A percentile compares a stretch with the other conserved stretches of the same genome.
These are phyloP conservation scores for Caradrina clavipalpis DNA, from an alignment of 2,888 invertebrate species.

Conservation along the genomic window DNA sequence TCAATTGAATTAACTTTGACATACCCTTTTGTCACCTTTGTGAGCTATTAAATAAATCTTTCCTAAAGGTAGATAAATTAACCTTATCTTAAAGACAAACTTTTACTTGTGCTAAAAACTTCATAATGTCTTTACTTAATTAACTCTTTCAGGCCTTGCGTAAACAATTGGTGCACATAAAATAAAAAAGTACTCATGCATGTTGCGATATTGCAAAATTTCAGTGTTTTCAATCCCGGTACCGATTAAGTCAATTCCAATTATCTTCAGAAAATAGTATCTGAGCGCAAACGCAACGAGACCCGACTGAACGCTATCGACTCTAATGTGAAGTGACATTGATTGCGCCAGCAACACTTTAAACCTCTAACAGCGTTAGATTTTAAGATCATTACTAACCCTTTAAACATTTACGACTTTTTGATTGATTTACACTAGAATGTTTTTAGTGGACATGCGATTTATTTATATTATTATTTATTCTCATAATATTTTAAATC, in stretches of 20 bases:
- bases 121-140: neutral
- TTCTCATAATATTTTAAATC: neutral
- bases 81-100: no score
- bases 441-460: neutral
- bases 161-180: neutral
- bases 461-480: neutral
- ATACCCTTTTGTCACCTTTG: slow-evolving; percentile 9
- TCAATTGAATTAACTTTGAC: slow-evolving; percentile 6
- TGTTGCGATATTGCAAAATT: neutral
- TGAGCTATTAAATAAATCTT: neutral
- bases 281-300: slow-evolving; percentile 9
- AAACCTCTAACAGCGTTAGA: slow-evolving; percentile 30
- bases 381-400: slow-evolving; percentile 43
- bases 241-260: slow-evolving; percentile 22
- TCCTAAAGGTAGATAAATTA: neutral
- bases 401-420: slow-evolving; percentile 40
- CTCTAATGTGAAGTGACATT: slow-evolving; percentile 47
- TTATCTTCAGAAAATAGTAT: slow-evolving; percentile 26
- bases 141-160: no score
- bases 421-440: slow-evolving; percentile 26
- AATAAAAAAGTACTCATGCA: neutral
- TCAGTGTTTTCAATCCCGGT: neutral
- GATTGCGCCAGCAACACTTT: slow-evolving; percentile 37
- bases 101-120: neutral
- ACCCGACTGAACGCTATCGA: slow-evolving; percentile 4